Conservation (phyloP, 2,888 invertebrate genomes). For the Flexamia atlantica region DNA sequence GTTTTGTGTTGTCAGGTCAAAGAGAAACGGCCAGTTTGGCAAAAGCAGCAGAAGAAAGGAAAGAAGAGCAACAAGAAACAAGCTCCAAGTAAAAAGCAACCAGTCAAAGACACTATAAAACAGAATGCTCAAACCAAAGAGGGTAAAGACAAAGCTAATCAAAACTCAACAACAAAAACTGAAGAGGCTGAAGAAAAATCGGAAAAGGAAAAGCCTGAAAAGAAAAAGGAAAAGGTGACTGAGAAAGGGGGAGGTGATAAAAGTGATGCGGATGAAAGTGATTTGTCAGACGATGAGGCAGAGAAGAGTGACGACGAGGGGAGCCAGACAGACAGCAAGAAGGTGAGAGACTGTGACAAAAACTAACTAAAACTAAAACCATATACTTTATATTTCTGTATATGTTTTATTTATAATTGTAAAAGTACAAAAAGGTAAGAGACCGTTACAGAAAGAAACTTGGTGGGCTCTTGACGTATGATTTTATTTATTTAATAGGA, state of each 20-base stretch:
- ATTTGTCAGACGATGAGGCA: slow-evolving; percentile 77
- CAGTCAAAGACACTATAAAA: slow-evolving; percentile 69
- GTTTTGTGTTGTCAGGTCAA: slow-evolving; percentile 61
- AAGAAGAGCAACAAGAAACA: slow-evolving; percentile 81
- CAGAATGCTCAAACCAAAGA: slow-evolving; percentile 67
- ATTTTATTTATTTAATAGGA: too few species aligned
- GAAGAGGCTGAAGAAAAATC: slow-evolving; percentile 63
- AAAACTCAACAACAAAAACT: slow-evolving; percentile 38
- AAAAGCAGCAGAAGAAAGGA: slow-evolving; percentile 83
- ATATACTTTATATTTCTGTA: too few species aligned
- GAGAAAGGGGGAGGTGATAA: slow-evolving; percentile 66
- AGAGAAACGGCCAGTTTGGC: slow-evolving; percentile 86
- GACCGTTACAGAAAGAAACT: too few species aligned
- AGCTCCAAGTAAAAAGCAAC: slow-evolving; percentile 68
- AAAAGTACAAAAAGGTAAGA: too few species aligned
- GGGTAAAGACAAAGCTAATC: slow-evolving; percentile 71
- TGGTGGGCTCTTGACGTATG: too few species aligned
- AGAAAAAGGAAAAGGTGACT: slow-evolving; percentile 68
- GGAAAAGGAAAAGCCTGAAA: slow-evolving; percentile 68
- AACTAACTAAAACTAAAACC: too few species aligned
- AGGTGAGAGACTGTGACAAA: too few species aligned
- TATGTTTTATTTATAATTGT: too few species aligned
- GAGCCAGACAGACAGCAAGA: slow-evolving; percentile 73
- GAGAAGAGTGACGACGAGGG: slow-evolving; percentile 78
- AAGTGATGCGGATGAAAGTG: slow-evolving; percentile 75